phyloP scores from a whole-genome alignment of 2,113 vertebrate species.

The Mesitornis unicolor region DNA sequence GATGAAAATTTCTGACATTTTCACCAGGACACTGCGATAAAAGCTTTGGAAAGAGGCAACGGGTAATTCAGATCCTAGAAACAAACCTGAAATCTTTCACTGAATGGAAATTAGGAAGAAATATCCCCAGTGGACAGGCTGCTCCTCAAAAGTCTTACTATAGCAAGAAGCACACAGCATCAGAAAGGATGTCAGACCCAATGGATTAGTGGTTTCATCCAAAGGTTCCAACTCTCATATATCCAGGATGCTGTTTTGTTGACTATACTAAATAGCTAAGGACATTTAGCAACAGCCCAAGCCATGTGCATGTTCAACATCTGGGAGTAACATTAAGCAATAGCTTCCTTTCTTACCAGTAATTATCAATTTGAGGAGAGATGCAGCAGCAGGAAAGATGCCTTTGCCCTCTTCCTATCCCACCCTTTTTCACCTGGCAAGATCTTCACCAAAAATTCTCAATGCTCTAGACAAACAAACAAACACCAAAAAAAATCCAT shows the following conservation, averaged over 20 bases:
- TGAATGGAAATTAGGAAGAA: not conserved
- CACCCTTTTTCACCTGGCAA: not conserved
- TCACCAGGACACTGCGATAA: not conserved
- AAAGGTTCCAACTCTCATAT: not conserved
- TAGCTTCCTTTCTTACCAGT: not conserved
- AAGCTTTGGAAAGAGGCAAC: not conserved
- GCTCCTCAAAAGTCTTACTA: not conserved
- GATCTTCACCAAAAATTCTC: not conserved
- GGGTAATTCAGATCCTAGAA: not conserved
- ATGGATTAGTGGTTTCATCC: not conserved
- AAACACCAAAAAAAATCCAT: not conserved
- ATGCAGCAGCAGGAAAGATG: not conserved
- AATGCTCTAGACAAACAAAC: not conserved
- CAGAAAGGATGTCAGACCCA: not conserved
- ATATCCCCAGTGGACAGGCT: not conserved
- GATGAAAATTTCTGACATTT: not conserved
- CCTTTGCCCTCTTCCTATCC: not conserved
- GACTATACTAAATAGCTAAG: not conserved
- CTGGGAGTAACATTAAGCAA: not conserved
- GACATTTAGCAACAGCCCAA: not conserved
- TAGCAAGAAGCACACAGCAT: not conserved
- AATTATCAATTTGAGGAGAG: not conserved
- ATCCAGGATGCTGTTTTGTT: not conserved
- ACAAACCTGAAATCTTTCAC: not conserved
- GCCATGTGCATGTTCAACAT: not conserved